Conservation (phyloP, 2,113 vertebrate genomes). For the Urocitellus parryii region DNA sequence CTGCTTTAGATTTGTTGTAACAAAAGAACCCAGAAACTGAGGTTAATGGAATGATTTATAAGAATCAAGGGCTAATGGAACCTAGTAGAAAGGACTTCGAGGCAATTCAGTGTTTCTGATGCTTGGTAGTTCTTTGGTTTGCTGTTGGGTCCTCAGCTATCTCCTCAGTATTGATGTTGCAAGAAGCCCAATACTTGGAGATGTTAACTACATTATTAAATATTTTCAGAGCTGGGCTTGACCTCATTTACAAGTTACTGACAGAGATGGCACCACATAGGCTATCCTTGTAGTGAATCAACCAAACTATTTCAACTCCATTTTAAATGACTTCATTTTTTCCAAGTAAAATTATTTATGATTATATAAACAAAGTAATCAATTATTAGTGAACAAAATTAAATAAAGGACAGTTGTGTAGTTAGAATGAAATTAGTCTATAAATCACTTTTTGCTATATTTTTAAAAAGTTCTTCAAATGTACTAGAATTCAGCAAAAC, state of each 20-base stretch:
- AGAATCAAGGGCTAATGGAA: not conserved
- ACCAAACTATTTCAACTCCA: not conserved
- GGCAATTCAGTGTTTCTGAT: not conserved
- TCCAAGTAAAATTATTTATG: conserved; percentile 48
- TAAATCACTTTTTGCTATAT: conserved; percentile 4
- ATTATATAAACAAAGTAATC: conserved; percentile 11
- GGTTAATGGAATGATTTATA: not conserved
- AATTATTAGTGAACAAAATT: conserved; percentile 43
- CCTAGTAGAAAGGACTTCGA: not conserved
- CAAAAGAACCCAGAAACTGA: conserved; percentile 11
- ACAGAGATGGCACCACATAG: not conserved
- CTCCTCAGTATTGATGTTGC: not conserved
- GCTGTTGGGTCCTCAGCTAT: not conserved
- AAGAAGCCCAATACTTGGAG: not conserved
- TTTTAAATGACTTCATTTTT: conserved; percentile 55
- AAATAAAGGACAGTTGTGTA: conserved; percentile 34
- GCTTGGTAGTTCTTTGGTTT: conserved; percentile 35
- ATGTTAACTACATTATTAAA: conserved; percentile 58
- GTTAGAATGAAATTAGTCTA: conserved; percentile 49
- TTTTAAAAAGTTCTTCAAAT: conserved; percentile 39
- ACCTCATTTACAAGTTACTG: not conserved
- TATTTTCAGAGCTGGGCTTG: conserved; percentile 58
- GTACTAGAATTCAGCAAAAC: conserved; percentile 28
- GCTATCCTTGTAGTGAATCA: conserved; percentile 43
- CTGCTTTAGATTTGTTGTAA: conserved; percentile 10